These are phyloP conservation scores for Oncorhynchus keta DNA, from an alignment of 2,113 vertebrate genomes.

Conservation along the genomic window DNA sequence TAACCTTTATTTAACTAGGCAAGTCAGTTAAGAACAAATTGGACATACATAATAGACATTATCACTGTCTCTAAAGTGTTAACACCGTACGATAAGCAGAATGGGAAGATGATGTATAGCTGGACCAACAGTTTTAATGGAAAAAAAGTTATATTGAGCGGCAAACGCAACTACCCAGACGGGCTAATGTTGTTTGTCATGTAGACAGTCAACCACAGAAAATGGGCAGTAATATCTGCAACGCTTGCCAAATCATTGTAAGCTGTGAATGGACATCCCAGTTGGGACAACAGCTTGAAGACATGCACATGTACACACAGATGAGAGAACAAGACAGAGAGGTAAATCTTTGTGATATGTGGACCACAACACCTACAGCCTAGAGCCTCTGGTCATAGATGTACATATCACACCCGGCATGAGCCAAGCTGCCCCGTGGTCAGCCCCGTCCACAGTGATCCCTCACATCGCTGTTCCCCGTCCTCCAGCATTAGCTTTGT, in stretches of 20 bases:
- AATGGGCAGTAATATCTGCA: slow-evolving; percentile 30
- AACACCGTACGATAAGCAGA: neutral
- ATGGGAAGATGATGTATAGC: neutral
- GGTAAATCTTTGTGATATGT: slow-evolving; percentile 58
- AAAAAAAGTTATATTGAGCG: neutral
- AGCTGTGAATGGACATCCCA: slow-evolving; percentile 21
- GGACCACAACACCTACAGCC: slow-evolving; percentile 52
- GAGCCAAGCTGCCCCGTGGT: slow-evolving; percentile 58
- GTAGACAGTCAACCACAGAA: slow-evolving; percentile 41
- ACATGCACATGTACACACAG: slow-evolving; percentile 6
- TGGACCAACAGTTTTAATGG: neutral
- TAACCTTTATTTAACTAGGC: no score
- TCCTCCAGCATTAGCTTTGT: slow-evolving; percentile 65
- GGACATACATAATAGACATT: neutral
- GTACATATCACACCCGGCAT: slow-evolving; percentile 54
- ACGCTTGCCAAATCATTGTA: slow-evolving; percentile 33
- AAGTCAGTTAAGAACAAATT: neutral
- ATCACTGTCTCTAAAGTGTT: neutral
- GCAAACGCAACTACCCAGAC: slow-evolving; percentile 11
- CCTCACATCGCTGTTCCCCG: slow-evolving; percentile 51
- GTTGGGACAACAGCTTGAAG: neutral
- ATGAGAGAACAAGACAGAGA: slow-evolving; percentile 41
- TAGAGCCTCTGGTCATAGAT: slow-evolving; percentile 47
- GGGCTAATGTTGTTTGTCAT: slow-evolving; percentile 51
- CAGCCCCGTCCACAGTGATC: slow-evolving; percentile 47